Conservation (phyloP, 2,113 vertebrate species). For the Microcebus murinus region DNA sequence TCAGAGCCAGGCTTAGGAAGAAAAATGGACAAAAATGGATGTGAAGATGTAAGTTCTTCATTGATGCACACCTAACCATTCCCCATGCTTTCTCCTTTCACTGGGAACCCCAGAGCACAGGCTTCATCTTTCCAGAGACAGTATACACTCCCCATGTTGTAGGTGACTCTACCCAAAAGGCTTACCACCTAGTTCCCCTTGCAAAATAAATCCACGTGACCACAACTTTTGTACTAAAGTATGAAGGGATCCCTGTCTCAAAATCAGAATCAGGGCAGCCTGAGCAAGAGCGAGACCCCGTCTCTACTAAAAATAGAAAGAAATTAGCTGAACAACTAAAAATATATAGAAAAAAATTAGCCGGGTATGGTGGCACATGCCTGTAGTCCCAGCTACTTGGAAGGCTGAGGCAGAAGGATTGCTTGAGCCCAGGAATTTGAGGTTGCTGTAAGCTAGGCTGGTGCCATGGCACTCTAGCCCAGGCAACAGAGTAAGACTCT, state of each 20-base stretch:
- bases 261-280: not conserved
- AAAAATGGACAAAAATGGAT: not conserved
- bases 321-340: too few species aligned
- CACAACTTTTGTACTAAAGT: not conserved
- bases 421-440: too few species aligned
- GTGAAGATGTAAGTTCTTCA: not conserved
- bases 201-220: constrained; percentile 5
- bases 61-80: not conserved
- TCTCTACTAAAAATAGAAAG: too few species aligned
- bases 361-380: too few species aligned
- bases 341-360: too few species aligned
- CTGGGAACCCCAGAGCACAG: not conserved
- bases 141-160: not conserved
- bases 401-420: too few species aligned
- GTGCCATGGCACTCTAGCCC: too few species aligned
- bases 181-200: not conserved
- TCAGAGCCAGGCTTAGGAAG: constrained; percentile 94
- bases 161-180: constrained; percentile 17
- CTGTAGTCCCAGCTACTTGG: too few species aligned
- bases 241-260: not conserved
- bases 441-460: too few species aligned
- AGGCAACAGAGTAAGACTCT: too few species aligned
- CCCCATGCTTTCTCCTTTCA: not conserved
- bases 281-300: too few species aligned
- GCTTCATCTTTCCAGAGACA: not conserved